Conservation (phyloP, 2,113 vertebrate species). For the Carettochelys insculpta region DNA sequence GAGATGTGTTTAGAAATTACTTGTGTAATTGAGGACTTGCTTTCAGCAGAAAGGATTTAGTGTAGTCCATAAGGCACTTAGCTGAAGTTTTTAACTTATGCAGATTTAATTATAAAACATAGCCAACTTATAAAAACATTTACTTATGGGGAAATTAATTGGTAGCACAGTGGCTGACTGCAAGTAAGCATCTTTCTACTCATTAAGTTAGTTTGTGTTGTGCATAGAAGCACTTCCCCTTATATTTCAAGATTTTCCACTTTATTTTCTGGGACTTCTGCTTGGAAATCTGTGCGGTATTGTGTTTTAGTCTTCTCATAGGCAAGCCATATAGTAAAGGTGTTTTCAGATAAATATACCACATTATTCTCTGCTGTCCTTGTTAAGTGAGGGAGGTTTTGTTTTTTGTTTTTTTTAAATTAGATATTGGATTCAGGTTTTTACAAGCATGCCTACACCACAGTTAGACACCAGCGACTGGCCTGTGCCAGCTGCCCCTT, state of each 20-base stretch:
- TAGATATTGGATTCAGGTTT: not conserved
- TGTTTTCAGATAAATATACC: not conserved
- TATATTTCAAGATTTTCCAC: not conserved
- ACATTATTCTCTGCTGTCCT: rapidly evolving
- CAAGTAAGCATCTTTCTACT: not conserved
- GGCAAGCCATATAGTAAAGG: not conserved
- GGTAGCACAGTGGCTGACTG: not conserved
- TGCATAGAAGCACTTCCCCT: not conserved
- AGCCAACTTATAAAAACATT: not conserved
- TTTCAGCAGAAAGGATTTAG: not conserved
- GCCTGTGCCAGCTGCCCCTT: not conserved
- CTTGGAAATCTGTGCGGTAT: not conserved
- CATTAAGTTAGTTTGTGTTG: not conserved
- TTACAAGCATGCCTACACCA: not conserved
- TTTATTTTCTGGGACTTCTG: not conserved
- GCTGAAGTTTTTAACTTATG: constrained; percentile 27
- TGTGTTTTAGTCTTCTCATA: not conserved
- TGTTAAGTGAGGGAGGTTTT: not conserved
- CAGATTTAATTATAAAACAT: constrained; percentile 8
- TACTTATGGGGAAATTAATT: not conserved
- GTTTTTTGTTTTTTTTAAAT: not conserved
- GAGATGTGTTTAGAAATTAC: not conserved
- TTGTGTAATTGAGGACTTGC: not conserved
- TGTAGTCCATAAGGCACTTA: not conserved
- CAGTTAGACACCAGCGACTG: not conserved